phyloP scores from a whole-genome alignment of 2,888 invertebrate genomes.

The Aspidapion aeneum region DNA sequence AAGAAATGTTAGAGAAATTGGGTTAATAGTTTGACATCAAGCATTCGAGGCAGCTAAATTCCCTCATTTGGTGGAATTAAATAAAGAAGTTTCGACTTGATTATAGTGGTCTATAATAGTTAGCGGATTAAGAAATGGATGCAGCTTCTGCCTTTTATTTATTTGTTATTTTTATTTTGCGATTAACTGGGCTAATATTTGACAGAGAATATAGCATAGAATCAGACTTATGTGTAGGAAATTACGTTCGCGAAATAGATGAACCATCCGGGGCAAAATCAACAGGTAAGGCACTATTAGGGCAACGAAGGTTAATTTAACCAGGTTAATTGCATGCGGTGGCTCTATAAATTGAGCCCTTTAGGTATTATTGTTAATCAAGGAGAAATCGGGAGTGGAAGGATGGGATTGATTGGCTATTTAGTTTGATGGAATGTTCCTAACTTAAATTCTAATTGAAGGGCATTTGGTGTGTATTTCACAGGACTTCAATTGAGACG shows the following conservation, averaged over 20 bases:
- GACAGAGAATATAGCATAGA: not conserved
- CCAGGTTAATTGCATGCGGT: conserved; percentile 15
- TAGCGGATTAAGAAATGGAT: too few species aligned
- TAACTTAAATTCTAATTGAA: too few species aligned
- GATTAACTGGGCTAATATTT: not conserved
- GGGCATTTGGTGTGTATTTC: too few species aligned
- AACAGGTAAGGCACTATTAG: conserved; percentile 20
- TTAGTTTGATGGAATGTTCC: not conserved
- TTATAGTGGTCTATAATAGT: too few species aligned
- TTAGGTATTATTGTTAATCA: conserved; percentile 20
- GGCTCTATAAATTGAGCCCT: conserved; percentile 16
- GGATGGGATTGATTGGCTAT: not conserved
- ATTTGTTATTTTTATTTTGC: too few species aligned
- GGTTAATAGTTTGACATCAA: too few species aligned
- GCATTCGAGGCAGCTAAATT: too few species aligned
- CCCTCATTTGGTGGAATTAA: too few species aligned
- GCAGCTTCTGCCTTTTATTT: too few species aligned
- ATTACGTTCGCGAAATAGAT: not conserved
- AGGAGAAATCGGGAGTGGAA: conserved; percentile 3
- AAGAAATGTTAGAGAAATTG: too few species aligned
- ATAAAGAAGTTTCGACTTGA: too few species aligned
- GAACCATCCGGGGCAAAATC: conserved; percentile 14
- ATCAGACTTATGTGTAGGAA: not conserved
- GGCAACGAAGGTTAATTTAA: conserved; percentile 17
- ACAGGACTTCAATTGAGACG: too few species aligned